Evolutionary conservation across 2,888 invertebrate species (phyloP).

Genomic region (Platycnemis pennipes): DNA sequence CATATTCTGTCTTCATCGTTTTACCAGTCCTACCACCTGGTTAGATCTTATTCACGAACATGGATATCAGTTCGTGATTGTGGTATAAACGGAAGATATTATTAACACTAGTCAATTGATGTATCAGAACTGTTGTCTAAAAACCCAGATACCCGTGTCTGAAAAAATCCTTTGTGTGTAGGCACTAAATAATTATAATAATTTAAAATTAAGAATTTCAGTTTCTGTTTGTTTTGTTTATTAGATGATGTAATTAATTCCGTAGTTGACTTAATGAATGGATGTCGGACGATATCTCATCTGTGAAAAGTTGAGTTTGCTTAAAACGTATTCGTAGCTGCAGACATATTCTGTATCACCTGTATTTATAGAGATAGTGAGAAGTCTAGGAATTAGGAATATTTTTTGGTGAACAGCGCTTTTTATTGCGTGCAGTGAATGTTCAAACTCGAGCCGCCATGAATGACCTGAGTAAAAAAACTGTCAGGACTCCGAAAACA

Average conservation of each 20-base stretch:
- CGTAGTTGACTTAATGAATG: constrained; percentile 46
- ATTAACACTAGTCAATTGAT: too few relatives aligned
- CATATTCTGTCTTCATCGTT: too few relatives aligned
- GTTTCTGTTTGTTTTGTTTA: too few relatives aligned
- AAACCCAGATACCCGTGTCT: too few relatives aligned
- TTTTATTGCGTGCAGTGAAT: background rate
- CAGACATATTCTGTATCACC: background rate
- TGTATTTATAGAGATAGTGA: background rate
- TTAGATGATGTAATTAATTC: background rate
- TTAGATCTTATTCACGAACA: too few relatives aligned
- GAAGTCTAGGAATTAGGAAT: background rate
- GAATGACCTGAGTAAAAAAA: constrained; percentile 50
- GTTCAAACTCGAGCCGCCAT: constrained; percentile 18
- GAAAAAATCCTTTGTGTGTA: too few relatives aligned
- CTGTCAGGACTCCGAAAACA: constrained; percentile 83
- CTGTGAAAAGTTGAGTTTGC: constrained; percentile 17
- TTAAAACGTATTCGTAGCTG: background rate
- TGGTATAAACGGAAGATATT: too few relatives aligned
- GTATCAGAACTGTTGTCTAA: too few relatives aligned
- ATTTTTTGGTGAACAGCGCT: background rate
- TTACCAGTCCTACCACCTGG: too few relatives aligned
- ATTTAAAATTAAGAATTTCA: too few relatives aligned
- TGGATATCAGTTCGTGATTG: too few relatives aligned
- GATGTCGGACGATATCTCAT: constrained; percentile 49
- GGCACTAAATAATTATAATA: too few relatives aligned